These are phyloP conservation scores for Dynastes maya DNA, from an alignment of 2,888 invertebrate species.

Conservation along the genomic window DNA sequence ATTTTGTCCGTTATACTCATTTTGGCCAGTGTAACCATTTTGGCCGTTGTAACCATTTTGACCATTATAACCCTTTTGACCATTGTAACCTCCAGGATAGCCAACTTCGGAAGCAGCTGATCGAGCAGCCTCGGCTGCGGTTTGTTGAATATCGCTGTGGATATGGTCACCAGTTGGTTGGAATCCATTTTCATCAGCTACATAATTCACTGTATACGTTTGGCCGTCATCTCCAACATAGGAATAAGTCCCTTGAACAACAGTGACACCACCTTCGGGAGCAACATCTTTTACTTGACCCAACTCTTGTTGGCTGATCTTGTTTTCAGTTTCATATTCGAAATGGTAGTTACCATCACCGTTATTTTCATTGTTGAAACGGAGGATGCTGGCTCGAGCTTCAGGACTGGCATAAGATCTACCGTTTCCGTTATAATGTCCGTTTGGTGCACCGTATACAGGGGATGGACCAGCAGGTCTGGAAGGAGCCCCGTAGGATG, in stretches of 20 bases:
- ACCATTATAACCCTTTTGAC: slow-evolving; percentile 27
- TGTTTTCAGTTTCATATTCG: slow-evolving; percentile 71
- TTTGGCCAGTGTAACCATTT: slow-evolving; percentile 34
- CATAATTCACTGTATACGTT: slow-evolving; percentile 70
- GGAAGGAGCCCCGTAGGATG: slow-evolving; percentile 8
- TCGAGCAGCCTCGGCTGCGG: slow-evolving; percentile 47
- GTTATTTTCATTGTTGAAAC: slow-evolving; percentile 67
- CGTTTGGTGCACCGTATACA: slow-evolving; percentile 44
- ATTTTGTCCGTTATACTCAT: slow-evolving; percentile 23
- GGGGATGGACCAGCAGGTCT: slow-evolving; percentile 34
- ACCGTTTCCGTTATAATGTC: slow-evolving; percentile 12
- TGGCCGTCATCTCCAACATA: slow-evolving; percentile 72
- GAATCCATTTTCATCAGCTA: slow-evolving; percentile 72
- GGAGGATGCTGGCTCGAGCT: slow-evolving; percentile 62
- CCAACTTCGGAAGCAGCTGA: slow-evolving; percentile 60
- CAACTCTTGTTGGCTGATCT: slow-evolving; percentile 70
- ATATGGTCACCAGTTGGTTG: slow-evolving; percentile 59
- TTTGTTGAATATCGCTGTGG: slow-evolving; percentile 37
- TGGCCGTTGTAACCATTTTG: slow-evolving; percentile 28
- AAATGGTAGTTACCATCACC: slow-evolving; percentile 72
- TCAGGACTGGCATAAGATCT: slow-evolving; percentile 22
- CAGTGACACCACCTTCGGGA: slow-evolving; percentile 65
- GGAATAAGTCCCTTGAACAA: slow-evolving; percentile 71
- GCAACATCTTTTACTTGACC: slow-evolving; percentile 68
- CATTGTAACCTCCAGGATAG: slow-evolving; percentile 32